These are phyloP conservation scores for Trissonchulus sp. DNA, from an alignment of 2,888 invertebrate species.

Conservation along the genomic window DNA sequence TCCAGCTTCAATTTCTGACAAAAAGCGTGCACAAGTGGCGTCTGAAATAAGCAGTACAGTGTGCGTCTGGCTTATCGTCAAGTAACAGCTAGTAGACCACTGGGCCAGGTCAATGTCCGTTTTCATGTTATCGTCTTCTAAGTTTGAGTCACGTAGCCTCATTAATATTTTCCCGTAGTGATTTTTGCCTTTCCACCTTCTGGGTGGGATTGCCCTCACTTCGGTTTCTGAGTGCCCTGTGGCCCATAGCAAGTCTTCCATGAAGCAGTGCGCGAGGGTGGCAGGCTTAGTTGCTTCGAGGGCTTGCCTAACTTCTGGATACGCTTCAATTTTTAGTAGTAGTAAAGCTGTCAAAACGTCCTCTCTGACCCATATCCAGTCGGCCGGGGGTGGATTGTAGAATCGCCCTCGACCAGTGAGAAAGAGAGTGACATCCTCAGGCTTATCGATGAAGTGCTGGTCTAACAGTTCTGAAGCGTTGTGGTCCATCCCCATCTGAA, in stretches of 20 bases:
- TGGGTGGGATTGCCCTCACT: background rate
- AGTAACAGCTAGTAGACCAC: background rate
- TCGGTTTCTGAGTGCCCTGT: background rate
- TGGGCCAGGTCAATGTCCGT: background rate
- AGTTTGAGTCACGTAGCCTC: background rate
- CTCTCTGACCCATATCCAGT: background rate
- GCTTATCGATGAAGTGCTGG: background rate
- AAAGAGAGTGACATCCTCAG: background rate
- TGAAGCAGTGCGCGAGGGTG: background rate
- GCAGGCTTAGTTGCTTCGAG: background rate
- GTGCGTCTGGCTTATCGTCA: background rate
- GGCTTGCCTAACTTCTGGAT: background rate
- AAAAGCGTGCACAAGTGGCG: background rate
- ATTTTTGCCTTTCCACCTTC: background rate
- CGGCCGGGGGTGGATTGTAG: background rate
- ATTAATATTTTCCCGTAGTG: background rate
- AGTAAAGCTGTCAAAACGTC: background rate
- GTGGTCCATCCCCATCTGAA: background rate
- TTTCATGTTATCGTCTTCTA: background rate
- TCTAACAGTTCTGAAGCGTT: background rate
- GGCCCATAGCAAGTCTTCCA: background rate
- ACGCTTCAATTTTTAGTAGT: background rate
- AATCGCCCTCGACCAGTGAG: background rate
- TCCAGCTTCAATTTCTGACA: background rate
- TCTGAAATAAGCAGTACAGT: background rate